Conservation (phyloP, 1,140 invertebrate genomes). For the Melanaphis sacchari region DNA sequence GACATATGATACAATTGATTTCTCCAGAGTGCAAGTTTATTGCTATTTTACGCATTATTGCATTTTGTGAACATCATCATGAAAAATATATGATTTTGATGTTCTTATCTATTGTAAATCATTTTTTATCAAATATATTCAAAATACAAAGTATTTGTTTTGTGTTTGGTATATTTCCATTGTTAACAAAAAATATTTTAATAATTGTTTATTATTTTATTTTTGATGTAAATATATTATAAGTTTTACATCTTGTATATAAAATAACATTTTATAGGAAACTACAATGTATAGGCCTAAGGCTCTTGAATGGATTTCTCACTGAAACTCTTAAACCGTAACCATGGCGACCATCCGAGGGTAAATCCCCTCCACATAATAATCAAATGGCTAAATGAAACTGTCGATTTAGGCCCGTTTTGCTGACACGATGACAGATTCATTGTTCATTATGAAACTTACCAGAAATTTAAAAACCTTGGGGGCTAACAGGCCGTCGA, state of each 20-base stretch:
- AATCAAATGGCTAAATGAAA: slow-evolving; percentile 56
- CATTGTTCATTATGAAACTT: slow-evolving; percentile 7
- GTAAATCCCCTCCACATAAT: slow-evolving; percentile 52
- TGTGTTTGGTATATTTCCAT: background rate
- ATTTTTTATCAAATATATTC: background rate
- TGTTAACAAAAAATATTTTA: background rate
- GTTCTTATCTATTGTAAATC: background rate
- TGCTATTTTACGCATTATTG: background rate
- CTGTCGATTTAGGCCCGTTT: slow-evolving; percentile 52
- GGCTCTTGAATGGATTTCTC: slow-evolving; percentile 53
- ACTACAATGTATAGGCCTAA: slow-evolving; percentile 14
- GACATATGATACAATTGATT: background rate
- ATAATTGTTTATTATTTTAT: background rate
- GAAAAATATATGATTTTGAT: background rate
- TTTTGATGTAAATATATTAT: background rate
- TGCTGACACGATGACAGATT: slow-evolving; percentile 43
- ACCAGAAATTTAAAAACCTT: background rate
- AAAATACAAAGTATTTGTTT: background rate
- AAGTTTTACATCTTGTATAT: background rate
- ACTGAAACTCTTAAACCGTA: slow-evolving; percentile 41
- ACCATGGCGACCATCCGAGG: slow-evolving; percentile 33
- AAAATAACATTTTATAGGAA: slow-evolving; percentile 9
- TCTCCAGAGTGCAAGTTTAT: background rate
- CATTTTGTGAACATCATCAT: background rate
- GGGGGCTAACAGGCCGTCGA: background rate